Percentiles rank a stretch among this genome's conserved stretches.
Conservation (phyloP, 2,113 vertebrate genomes). For the Eptesicus fuscus region DNA sequence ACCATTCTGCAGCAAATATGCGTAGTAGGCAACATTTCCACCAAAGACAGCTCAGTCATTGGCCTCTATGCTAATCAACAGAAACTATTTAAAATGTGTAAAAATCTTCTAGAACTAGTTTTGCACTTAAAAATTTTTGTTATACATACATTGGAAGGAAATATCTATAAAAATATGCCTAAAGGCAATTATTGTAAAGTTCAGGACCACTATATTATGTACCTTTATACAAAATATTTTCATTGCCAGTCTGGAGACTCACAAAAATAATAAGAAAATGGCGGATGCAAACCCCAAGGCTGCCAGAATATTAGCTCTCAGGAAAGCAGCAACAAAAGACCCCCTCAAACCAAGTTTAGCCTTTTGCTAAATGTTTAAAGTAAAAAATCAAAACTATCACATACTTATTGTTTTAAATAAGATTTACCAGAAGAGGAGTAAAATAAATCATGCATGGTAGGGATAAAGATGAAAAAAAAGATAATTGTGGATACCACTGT, state of each 20-base stretch:
- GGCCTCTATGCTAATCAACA: background rate
- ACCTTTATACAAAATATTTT: background rate
- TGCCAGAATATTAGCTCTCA: background rate
- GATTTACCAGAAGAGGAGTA: background rate
- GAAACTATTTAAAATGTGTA: background rate
- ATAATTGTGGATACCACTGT: background rate
- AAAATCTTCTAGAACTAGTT: background rate
- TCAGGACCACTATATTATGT: background rate
- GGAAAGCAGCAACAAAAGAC: background rate
- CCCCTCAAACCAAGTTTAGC: background rate
- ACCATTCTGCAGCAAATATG: background rate
- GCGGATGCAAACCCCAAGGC: background rate
- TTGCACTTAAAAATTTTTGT: slow-evolving; percentile 20
- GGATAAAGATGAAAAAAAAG: background rate
- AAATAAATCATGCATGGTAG: background rate
- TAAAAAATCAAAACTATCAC: background rate
- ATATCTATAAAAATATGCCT: background rate
- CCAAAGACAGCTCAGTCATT: background rate
- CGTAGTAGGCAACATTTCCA: background rate
- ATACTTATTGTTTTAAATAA: slow-evolving; percentile 15
- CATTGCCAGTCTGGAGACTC: background rate
- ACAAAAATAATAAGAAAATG: background rate
- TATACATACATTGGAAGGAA: background rate
- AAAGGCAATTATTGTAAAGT: slow-evolving; percentile 9
- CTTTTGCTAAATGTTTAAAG: slow-evolving; percentile 12